These are phyloP conservation scores for Augochlorella aurata DNA, from an alignment of 2,888 invertebrate species.

Conservation along the genomic window DNA sequence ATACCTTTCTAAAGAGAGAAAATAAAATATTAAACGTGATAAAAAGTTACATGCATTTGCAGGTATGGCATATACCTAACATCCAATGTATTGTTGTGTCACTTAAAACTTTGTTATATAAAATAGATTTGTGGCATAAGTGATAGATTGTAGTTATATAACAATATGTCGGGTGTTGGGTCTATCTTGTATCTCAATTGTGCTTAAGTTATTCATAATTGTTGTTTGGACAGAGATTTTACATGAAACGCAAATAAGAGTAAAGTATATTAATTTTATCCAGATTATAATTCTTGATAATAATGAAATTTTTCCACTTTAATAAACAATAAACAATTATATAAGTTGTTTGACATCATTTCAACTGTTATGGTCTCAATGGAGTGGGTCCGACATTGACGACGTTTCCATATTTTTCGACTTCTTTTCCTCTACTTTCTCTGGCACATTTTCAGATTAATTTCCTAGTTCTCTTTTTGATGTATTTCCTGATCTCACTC, in stretches of 20 bases:
- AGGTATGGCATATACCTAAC: not conserved
- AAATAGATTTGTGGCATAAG: not conserved
- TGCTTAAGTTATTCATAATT: slow-evolving; percentile 12
- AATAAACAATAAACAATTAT: slow-evolving; percentile 5
- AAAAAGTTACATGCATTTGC: not conserved
- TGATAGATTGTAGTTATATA: not conserved
- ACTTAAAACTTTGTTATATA: not conserved
- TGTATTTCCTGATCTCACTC: too few relatives aligned
- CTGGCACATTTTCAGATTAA: too few relatives aligned
- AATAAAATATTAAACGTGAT: slow-evolving; percentile 4
- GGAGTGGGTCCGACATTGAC: not conserved
- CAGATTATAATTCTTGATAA: not conserved
- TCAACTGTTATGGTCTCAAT: not conserved
- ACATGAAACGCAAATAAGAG: slow-evolving; percentile 2
- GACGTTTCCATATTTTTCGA: too few relatives aligned
- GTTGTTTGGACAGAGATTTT: slow-evolving; percentile 3
- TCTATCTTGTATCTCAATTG: slow-evolving; percentile 6
- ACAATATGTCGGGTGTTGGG: not conserved
- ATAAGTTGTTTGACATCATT: not conserved
- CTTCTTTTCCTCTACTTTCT: too few relatives aligned
- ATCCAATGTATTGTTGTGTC: not conserved
- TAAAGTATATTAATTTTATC: not conserved
- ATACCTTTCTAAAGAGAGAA: slow-evolving; percentile 22
- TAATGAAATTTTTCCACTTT: slow-evolving; percentile 3
- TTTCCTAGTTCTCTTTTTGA: too few relatives aligned